Conservation (phyloP, 2,888 invertebrate genomes). For the Perizoma affinitatum region DNA sequence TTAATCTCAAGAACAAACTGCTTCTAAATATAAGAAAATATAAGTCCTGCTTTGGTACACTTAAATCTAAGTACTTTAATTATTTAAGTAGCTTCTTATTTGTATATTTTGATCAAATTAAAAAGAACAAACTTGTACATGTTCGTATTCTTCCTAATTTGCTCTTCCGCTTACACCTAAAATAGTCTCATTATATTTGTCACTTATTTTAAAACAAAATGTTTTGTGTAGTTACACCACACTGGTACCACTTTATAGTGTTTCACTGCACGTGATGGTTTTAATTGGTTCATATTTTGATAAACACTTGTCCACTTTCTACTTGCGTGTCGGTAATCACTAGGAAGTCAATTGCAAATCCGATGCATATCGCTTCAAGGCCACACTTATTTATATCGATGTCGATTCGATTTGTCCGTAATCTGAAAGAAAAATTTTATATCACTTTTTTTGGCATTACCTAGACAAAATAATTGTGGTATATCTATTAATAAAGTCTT, state of each 20-base stretch:
- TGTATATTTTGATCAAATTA: slow-evolving; percentile 57
- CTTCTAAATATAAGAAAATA: too few relatives aligned
- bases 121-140: slow-evolving; percentile 53
- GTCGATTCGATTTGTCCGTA: slow-evolving; percentile 54
- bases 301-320: slow-evolving; percentile 28
- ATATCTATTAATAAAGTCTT: too few relatives aligned
- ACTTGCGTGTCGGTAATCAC: slow-evolving; percentile 31
- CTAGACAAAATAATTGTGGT: too few relatives aligned
- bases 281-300: slow-evolving; percentile 17
- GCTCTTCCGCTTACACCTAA: slow-evolving; percentile 38
- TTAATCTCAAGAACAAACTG: slow-evolving; percentile 10
- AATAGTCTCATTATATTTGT: background rate
- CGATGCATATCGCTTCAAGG: slow-evolving; percentile 17
- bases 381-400: slow-evolving; percentile 36
- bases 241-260: slow-evolving; percentile 12
- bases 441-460: background rate
- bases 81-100: slow-evolving; percentile 23
- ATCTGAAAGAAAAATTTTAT: slow-evolving; percentile 49
- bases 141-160: slow-evolving; percentile 61
- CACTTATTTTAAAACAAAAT: slow-evolving; percentile 6
- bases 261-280: slow-evolving; percentile 26
- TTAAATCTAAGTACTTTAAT: slow-evolving; percentile 37
- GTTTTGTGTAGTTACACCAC: slow-evolving; percentile 15
- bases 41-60: slow-evolving; percentile 60
- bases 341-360: slow-evolving; percentile 27